Evolutionary conservation across 2,113 vertebrate genomes (phyloP).

Genomic region (Anoura caudifer): DNA sequence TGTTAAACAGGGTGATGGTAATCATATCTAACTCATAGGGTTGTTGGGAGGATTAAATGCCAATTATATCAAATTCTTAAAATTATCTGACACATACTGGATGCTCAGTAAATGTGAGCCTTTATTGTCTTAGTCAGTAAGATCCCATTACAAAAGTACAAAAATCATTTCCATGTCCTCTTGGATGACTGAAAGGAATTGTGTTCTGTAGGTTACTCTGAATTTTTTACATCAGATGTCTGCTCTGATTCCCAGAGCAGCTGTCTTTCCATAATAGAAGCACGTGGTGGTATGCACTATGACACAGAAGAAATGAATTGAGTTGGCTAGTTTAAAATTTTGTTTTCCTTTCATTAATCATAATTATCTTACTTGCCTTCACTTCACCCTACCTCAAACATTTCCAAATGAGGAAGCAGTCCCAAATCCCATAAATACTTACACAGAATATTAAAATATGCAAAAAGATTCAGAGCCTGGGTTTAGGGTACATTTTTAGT

Average conservation of each 20-base stretch:
- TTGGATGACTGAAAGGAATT: neutral
- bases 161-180: neutral
- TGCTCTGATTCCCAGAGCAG: constrained; percentile 1
- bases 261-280: neutral
- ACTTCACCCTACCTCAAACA: constrained; percentile 44
- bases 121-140: constrained; percentile 25
- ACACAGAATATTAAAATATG: constrained; percentile 9
- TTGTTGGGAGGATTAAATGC: constrained; percentile 1
- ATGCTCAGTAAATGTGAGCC: neutral
- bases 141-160: constrained; percentile 22
- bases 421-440: neutral
- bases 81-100: neutral
- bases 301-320: neutral
- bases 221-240: neutral
- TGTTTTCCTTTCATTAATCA: neutral
- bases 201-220: neutral
- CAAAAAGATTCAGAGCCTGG: constrained; percentile 31
- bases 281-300: neutral
- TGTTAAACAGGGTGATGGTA: neutral
- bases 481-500: neutral
- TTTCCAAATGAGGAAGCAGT: constrained; percentile 8
- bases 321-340: neutral
- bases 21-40: neutral
- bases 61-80: neutral
- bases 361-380: neutral